Evolutionary conservation across 2,888 invertebrate species (phyloP), one percentile per base, ranked within the genome.

Genomic region (Drosophila tanythrix): DNA sequence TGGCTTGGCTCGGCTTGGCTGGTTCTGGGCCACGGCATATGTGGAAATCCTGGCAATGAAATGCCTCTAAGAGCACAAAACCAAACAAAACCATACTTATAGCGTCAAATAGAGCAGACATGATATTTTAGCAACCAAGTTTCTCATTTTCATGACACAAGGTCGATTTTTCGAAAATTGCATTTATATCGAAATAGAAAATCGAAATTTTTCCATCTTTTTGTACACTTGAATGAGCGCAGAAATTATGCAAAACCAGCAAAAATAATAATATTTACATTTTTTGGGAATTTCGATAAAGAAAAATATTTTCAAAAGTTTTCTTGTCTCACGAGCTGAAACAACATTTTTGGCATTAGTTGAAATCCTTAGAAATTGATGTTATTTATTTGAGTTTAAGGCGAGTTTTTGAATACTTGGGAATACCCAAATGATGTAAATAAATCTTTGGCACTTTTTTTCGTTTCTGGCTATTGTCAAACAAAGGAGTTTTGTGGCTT

Each of bases 21-120:
- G 62, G 74, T 73, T 78, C 79, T 82, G 79, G 79, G 79, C 82
- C 82, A 65, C 55, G 82, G 65, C 62, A 77, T 62, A 33, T 62
- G 66, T 67, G 10, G 36, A 48, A 79, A 74, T 82, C 79, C 78
- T 79, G 78, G 63, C 79, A 79, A 60, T 82, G 82, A 82, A 76
- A 79, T 50, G 33, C 31, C 36, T 18, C 40, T 33, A 38, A 53
- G 38, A 56, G 27, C 56, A 33, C 31, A 35, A 36, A 11, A 18
- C 18, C 35, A 31, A 11, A 33, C 21, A 10, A 33, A 31, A 21
- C 15, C 46, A 25, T 46, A 8, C 15, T 25, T 25, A 25, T 46
- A 25, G 35, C 35, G 36, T 10, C 55, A 55, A 55, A 55, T 36
- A 55, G 35, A 25, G 21, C 15, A 53, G 10, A 8, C 5, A 18